Evolutionary conservation across 2,113 vertebrate genomes (phyloP).

Genomic region (Stictonetta naevosa): DNA sequence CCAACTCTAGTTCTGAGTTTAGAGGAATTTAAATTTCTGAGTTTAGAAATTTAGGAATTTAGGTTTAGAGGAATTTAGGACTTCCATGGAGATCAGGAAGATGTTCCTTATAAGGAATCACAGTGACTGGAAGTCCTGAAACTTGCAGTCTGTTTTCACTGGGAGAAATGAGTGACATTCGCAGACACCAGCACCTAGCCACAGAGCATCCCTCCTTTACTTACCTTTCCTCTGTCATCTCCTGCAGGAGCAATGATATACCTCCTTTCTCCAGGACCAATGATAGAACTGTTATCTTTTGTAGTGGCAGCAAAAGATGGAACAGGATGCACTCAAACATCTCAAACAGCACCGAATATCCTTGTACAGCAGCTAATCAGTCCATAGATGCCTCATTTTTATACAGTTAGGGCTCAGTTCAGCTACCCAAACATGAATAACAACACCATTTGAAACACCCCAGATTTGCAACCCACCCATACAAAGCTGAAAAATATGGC

Average conservation of each 20-base stretch:
- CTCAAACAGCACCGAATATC: background rate
- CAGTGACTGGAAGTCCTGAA: background rate
- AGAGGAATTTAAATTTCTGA: too few species aligned
- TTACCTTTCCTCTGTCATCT: background rate
- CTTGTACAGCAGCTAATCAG: background rate
- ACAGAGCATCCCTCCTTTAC: background rate
- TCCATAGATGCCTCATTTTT: background rate
- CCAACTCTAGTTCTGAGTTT: background rate
- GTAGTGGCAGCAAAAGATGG: background rate
- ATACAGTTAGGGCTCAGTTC: background rate
- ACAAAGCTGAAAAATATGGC: background rate
- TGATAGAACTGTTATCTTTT: background rate
- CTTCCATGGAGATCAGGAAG: background rate
- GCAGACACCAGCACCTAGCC: background rate
- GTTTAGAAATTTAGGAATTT: too few species aligned
- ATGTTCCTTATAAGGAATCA: background rate
- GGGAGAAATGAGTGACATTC: background rate
- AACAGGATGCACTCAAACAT: background rate
- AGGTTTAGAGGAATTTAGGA: background rate
- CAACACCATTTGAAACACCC: rapidly evolving
- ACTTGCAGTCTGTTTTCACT: background rate
- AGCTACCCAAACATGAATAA: background rate
- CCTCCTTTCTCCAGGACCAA: background rate
- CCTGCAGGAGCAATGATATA: background rate
- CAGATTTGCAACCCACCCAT: background rate